phyloP scores from a whole-genome alignment of 2,888 invertebrate genomes.

The Nesidiocoris tenuis region DNA sequence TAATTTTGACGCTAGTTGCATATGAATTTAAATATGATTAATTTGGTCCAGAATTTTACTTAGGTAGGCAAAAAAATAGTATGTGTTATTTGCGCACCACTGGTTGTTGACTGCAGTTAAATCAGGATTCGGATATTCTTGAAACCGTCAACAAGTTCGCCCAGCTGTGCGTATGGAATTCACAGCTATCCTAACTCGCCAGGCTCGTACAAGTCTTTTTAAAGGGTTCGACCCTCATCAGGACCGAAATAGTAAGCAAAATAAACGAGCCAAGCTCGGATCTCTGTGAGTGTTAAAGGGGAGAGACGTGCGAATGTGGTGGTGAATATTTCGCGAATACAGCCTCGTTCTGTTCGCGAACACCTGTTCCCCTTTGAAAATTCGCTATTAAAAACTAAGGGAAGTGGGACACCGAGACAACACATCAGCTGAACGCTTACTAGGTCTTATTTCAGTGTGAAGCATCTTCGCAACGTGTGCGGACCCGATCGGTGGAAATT shows the following conservation, averaged over 20 bases:
- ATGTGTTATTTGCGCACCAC: no score
- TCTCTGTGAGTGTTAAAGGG: neutral
- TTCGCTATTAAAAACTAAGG: neutral
- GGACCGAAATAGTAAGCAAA: neutral
- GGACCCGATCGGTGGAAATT: neutral
- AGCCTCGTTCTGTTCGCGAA: neutral
- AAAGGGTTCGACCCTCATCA: neutral
- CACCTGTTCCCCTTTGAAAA: neutral
- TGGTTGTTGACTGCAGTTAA: no score
- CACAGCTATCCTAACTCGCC: no score
- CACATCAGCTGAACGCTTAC: neutral
- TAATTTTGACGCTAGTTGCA: no score
- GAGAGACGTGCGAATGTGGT: no score
- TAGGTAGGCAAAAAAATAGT: no score
- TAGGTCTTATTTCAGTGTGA: neutral
- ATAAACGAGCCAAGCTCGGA: neutral
- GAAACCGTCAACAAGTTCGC: no score
- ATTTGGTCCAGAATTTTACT: no score
- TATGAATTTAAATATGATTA: no score
- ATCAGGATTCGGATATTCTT: no score
- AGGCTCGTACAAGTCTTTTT: neutral
- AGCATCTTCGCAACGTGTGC: neutral
- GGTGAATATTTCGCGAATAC: neutral
- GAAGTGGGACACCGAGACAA: neutral
- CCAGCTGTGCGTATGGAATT: no score